Evolutionary conservation across 2,113 vertebrate genomes (phyloP).

Genomic region (Acrocephalus kingi): DNA sequence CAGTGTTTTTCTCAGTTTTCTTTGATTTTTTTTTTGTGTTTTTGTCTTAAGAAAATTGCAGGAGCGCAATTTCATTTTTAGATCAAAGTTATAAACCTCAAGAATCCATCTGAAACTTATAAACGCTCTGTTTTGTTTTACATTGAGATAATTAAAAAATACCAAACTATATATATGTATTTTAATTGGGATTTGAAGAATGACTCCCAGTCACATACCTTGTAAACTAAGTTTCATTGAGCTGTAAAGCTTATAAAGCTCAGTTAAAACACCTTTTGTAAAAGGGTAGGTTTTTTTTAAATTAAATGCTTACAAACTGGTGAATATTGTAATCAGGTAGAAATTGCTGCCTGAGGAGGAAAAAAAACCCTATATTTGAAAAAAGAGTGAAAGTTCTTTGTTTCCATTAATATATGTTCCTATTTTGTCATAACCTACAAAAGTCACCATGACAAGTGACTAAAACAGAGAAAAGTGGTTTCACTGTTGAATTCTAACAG

Average conservation of each 20-base stretch:
- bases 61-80: background rate
- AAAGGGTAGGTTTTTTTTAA: background rate
- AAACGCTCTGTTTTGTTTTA: slow-evolving; percentile 21
- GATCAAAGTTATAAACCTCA: slow-evolving; percentile 40
- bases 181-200: slow-evolving; percentile 55
- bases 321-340: slow-evolving; percentile 18
- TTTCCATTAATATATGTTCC: slow-evolving; percentile 19
- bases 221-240: slow-evolving; percentile 45
- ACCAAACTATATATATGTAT: slow-evolving; percentile 33
- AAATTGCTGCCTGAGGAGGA: background rate
- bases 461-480: background rate
- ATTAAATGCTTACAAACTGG: background rate
- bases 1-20: background rate
- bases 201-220: slow-evolving; percentile 23
- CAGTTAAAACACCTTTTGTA: slow-evolving; percentile 4
- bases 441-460: slow-evolving; percentile 29
- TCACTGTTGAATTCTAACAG: slow-evolving; percentile 11
- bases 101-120: slow-evolving; percentile 48
- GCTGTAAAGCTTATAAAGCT: slow-evolving; percentile 26
- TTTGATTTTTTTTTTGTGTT: background rate
- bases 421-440: slow-evolving; percentile 38
- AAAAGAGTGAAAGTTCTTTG: background rate
- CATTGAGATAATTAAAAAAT: slow-evolving; percentile 56
- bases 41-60: background rate
- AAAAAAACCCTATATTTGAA: background rate